Base-by-base conservation (phyloP, 2,797 vertebrate species). In the Lithobates sylvaticus region DNA sequence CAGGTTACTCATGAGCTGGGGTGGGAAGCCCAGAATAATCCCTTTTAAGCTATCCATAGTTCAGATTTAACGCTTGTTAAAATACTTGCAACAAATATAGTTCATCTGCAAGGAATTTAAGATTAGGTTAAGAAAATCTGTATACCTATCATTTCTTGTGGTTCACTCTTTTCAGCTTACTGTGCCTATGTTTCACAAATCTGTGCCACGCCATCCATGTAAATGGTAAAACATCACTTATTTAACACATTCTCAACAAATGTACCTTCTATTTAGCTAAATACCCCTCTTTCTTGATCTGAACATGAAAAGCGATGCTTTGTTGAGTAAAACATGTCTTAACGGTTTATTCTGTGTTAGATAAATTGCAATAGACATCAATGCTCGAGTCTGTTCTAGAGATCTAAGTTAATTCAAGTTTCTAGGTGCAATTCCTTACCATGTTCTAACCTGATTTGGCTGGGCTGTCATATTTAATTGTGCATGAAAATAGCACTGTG, bases 381-480 rank as follows among this genome's bases (percentile, higher is more conserved):
- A 68, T 84, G 82, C 64, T 84, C 68, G 65, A 70, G 82, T 77
- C 76, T 84, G 73, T 84, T 84, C 29, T 77, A 69, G 61, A 84
- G 82, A 84, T 84, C 74, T 84, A 84, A 84, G 81, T 84, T 84
- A 84, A 84, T 76, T 84, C 67, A 44, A 76, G 39, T 84, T 84
- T 47, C 75, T 76, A 76, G 61, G 73, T 76, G 64, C 64, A 76
- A 84, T 84, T 84, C 64, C 82, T 69, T 34, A 76, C 82, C 73
- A 39, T 76, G 58, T 76, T 50, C 81, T 83, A 83, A 83, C 81
- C 81, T 83, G 81, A 83, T 75, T 54, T 84, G 82, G 74, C 73
- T 77, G 82, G 65, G 42, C 73, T 84, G 82, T 76, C 82, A 84
- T 34, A 84, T 77, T 65, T 84, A 76, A 84, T 76, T 84, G 72